Evolutionary conservation across 1,140 invertebrate genomes (phyloP), one percentile per base, ranked within the genome.

Genomic region (Euschistus heros): DNA sequence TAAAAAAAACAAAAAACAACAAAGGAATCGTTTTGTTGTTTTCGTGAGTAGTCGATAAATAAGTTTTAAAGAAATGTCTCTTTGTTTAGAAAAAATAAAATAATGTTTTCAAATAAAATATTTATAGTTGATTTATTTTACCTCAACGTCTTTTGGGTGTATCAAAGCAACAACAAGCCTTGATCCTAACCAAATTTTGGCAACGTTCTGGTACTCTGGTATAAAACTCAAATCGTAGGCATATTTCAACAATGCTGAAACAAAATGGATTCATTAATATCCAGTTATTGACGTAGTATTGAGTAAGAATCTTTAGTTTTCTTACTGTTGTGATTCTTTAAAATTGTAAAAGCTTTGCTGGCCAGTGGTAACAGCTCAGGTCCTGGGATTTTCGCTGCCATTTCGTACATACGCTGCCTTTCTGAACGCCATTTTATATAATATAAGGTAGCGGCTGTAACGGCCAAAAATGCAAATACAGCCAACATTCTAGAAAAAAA

Each of bases 341-440:
- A 15, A 20, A 89, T 81, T 67, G 88, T 83, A 7, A 86, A 75
- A 17, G 86, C 82, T 68, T 86, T 88, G 68, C 87, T 87, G 37
- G 89, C 68, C 0, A 90, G 62, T 0, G 88, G 88, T 7, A 80
- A 75, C 13, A 86, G 86, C 4, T 74, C 70, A 0, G 87, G 86
- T 69, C 88, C 88, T 4, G 83, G 82, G 24, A 91, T 70, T 70
- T 84, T 84, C 2, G 81, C 82, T 0, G 84, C 87, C 44, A 89
- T 74, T 73, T 88, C 82, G 62, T 86, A 76, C 73, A 90, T 74
- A 68, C 84, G 82, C 22, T 80, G 76, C 22, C 85, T 79, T 0
- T 84, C 86, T 65, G 88, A 75, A 44, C 81, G 80, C 82, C 85
- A 90, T 74, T 89, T 89, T 24, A 82, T 76, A 72, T 83, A 86